Evolutionary conservation across 2,113 vertebrate genomes (phyloP).

Genomic region (Ophiodon elongatus): DNA sequence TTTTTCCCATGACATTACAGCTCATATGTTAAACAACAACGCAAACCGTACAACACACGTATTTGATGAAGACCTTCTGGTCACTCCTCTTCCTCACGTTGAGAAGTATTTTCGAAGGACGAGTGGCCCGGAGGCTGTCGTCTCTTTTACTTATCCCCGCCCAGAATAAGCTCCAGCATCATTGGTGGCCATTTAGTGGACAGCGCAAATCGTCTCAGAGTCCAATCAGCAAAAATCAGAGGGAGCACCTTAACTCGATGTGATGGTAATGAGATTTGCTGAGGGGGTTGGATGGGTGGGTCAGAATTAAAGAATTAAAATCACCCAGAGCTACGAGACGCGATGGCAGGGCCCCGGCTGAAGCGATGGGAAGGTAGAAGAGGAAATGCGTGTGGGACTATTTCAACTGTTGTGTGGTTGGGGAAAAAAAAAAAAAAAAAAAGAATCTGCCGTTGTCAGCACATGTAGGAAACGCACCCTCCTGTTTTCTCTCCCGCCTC

Average conservation of each 20-base stretch:
- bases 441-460: conserved; percentile 40
- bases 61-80: background rate
- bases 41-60: background rate
- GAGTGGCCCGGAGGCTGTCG: conserved; percentile 17
- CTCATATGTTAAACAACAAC: background rate
- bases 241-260: conserved; percentile 45
- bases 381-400: conserved; percentile 6
- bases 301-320: background rate
- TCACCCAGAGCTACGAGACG: background rate
- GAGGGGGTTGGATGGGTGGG: background rate
- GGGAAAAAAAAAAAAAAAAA: background rate
- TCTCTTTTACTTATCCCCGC: conserved; percentile 54
- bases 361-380: background rate
- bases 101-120: conserved; percentile 17
- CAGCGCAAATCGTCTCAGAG: conserved; percentile 60
- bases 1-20: background rate
- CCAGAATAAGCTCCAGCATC: conserved; percentile 38
- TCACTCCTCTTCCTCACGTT: background rate
- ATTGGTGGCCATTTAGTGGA: conserved; percentile 19
- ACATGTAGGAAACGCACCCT: conserved; percentile 50
- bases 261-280: conserved; percentile 60
- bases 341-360: background rate
- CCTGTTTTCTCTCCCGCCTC: conserved; percentile 27
- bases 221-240: conserved; percentile 63
- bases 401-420: background rate